Conservation (phyloP, 2,888 invertebrate genomes). For the Leucoma salicis region DNA sequence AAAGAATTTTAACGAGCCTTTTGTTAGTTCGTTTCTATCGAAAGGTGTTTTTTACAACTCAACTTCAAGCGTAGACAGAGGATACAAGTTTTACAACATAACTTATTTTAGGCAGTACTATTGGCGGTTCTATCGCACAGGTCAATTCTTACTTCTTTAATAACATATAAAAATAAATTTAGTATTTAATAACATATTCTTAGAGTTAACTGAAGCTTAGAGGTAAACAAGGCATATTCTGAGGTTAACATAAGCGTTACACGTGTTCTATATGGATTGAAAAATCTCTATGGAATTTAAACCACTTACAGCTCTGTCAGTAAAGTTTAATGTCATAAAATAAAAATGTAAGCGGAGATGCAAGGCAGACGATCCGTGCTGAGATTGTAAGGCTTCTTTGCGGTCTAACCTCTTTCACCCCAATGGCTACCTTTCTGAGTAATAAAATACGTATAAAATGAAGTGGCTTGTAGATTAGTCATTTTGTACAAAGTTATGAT, state of each 20-base stretch:
- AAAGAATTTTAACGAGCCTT: conserved; percentile 76
- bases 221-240: too few relatives aligned
- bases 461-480: conserved; percentile 18
- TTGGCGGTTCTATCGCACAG: too few relatives aligned
- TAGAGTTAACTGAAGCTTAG: too few relatives aligned
- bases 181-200: too few relatives aligned
- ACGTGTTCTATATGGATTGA: background rate
- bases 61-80: too few relatives aligned
- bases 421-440: conserved; percentile 14
- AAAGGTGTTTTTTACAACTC: too few relatives aligned
- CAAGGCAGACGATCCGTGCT: conserved; percentile 69
- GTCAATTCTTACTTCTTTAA: too few relatives aligned
- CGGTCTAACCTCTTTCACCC: conserved; percentile 44
- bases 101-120: too few relatives aligned
- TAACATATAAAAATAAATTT: too few relatives aligned
- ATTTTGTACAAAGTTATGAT: too few relatives aligned
- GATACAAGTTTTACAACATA: too few relatives aligned
- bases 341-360: conserved; percentile 53
- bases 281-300: conserved; percentile 23
- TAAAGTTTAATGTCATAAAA: conserved; percentile 39
- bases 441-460: conserved; percentile 25
- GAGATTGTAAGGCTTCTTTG: conserved; percentile 75
- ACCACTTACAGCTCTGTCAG: conserved; percentile 20
- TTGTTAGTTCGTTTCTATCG: conserved; percentile 60
- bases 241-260: too few relatives aligned